A percentile compares a stretch with the other conserved stretches of the same genome.
Conservation (phyloP, 1,140 invertebrate species). For the Sesamia nonagrioides region DNA sequence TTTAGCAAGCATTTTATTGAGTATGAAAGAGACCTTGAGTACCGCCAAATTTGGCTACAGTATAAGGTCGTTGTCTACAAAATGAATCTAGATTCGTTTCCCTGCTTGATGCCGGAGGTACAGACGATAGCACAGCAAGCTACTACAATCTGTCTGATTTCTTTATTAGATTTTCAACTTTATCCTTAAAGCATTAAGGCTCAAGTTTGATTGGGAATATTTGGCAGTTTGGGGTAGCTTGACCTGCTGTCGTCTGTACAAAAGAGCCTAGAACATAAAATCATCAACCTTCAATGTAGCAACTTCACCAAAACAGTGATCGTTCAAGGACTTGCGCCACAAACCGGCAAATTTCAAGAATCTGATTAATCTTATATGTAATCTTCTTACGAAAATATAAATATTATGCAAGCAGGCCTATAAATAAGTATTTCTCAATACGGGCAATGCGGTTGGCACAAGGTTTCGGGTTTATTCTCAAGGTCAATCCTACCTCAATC, state of each 20-base stretch:
- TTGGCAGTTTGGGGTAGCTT: too few relatives aligned
- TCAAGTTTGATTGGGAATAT: too few relatives aligned
- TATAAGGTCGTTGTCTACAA: neutral
- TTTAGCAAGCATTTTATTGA: neutral
- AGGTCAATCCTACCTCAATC: too few relatives aligned
- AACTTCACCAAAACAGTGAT: slow-evolving; percentile 23
- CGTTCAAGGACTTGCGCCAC: slow-evolving; percentile 29
- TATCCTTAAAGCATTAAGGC: too few relatives aligned
- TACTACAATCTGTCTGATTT: too few relatives aligned
- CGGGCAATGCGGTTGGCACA: neutral
- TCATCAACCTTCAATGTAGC: neutral
- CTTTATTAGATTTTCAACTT: too few relatives aligned
- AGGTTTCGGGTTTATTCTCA: slow-evolving; percentile 8
- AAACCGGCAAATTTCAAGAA: slow-evolving; percentile 5
- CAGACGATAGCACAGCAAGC: too few relatives aligned
- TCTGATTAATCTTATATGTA: slow-evolving; percentile 27
- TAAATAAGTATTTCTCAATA: slow-evolving; percentile 30
- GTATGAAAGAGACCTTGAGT: neutral
- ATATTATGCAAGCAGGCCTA: slow-evolving; percentile 25
- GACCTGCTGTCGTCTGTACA: too few relatives aligned
- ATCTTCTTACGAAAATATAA: slow-evolving; percentile 38
- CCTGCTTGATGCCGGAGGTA: neutral
- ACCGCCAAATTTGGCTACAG: neutral
- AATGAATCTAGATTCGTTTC: neutral
- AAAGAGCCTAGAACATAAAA: slow-evolving; percentile 2